These are phyloP conservation scores for Caenorhabditis tropicalis DNA, from an alignment of 1,140 invertebrate species.

Conservation along the genomic window DNA sequence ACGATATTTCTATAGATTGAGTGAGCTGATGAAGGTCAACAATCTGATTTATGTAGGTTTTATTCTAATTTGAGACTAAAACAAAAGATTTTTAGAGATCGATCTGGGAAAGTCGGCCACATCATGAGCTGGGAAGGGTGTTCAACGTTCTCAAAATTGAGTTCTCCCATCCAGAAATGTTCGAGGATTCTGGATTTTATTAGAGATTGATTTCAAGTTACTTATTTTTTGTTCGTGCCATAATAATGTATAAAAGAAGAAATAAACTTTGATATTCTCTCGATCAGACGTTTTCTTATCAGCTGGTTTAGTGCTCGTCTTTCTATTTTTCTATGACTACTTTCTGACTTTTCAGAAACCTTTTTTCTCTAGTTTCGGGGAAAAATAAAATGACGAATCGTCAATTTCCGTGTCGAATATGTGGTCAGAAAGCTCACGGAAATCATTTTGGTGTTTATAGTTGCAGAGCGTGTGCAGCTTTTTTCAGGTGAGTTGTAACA, in stretches of 20 bases:
- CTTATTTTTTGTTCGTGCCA: neutral
- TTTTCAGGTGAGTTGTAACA: neutral
- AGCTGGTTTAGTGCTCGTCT: too few species aligned
- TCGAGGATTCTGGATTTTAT: neutral
- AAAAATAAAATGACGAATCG: neutral
- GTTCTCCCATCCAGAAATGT: constrained; percentile 8
- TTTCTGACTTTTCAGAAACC: too few species aligned
- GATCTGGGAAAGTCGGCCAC: neutral
- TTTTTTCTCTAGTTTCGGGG: too few species aligned
- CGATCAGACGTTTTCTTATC: too few species aligned
- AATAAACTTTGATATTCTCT: too few species aligned
- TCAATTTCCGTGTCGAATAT: neutral
- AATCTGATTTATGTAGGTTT: neutral
- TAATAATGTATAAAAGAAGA: too few species aligned
- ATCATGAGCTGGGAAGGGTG: neutral
- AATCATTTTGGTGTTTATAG: neutral
- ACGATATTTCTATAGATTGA: neutral
- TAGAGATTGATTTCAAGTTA: constrained; percentile 18
- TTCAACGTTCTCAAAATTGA: neutral
- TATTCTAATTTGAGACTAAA: neutral
- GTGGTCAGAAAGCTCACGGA: neutral
- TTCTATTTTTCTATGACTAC: too few species aligned
- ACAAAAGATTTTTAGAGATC: neutral
- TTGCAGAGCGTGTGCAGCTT: neutral
- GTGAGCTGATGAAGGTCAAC: neutral